A percentile compares a stretch with the other conserved stretches of the same genome.
phyloP scores from a whole-genome alignment of 2,888 invertebrate genomes.

The Agrenia bidenticulata region DNA sequence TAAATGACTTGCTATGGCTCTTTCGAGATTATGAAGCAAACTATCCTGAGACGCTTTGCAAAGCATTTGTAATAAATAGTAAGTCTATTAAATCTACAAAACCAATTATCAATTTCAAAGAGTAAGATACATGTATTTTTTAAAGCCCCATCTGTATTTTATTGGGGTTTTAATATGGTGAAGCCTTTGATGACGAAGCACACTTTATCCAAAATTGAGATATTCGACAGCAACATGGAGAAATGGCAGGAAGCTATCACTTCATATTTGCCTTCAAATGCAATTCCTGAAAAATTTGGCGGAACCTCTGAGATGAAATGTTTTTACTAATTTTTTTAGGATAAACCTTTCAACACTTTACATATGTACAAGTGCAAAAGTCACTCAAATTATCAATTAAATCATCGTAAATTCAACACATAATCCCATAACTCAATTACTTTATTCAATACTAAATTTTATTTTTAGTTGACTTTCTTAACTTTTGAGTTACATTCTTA shows the following conservation, averaged over 20 bases:
- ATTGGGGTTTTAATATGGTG: slow-evolving; percentile 39
- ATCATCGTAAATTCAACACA: not conserved
- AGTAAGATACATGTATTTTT: no score
- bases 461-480: no score
- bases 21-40: slow-evolving; percentile 31
- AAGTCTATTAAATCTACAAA: no score
- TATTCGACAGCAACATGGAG: slow-evolving; percentile 26
- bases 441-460: slow-evolving; percentile 27
- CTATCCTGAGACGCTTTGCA: slow-evolving; percentile 39
- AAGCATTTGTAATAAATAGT: slow-evolving; percentile 40
- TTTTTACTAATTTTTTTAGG: slow-evolving; percentile 13
- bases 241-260: slow-evolving; percentile 28
- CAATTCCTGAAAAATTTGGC: slow-evolving; percentile 38
- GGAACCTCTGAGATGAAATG: slow-evolving; percentile 27
- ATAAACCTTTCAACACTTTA: no score
- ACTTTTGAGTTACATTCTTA: no score
- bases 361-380: no score
- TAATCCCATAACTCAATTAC: not conserved
- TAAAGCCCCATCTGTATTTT: slow-evolving; percentile 36
- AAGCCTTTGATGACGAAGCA: slow-evolving; percentile 40
- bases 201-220: slow-evolving; percentile 39
- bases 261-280: slow-evolving; percentile 27
- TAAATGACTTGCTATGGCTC: slow-evolving; percentile 3
- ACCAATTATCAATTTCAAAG: no score
- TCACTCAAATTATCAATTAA: no score